A percentile compares a stretch with the other conserved stretches of the same genome.
These are phyloP conservation scores for Microcebus ravelobensis DNA, from an alignment of 2,113 vertebrate genomes.

Conservation along the genomic window DNA sequence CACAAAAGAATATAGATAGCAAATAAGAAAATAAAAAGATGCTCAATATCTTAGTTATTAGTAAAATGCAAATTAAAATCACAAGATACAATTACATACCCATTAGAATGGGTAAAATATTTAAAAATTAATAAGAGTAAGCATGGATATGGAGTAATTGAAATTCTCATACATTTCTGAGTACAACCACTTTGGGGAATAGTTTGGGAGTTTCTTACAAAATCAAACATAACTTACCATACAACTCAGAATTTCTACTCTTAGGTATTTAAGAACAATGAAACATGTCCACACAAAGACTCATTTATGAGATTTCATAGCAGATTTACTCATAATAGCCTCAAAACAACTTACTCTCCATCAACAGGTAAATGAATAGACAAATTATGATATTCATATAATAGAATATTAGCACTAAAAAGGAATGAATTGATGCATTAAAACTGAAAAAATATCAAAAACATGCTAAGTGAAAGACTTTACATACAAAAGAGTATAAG, in stretches of 20 bases:
- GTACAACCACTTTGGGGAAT: neutral
- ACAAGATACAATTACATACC: neutral
- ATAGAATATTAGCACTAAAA: neutral
- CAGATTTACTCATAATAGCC: neutral
- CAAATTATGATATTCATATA: neutral
- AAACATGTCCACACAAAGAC: neutral
- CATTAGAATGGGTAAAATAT: neutral
- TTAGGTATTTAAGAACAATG: neutral
- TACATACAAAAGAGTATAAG: neutral
- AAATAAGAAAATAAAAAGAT: neutral
- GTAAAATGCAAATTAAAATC: neutral
- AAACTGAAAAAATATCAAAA: neutral
- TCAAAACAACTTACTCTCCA: neutral
- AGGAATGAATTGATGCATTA: neutral
- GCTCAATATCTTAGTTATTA: neutral
- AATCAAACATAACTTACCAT: neutral
- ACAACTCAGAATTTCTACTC: neutral
- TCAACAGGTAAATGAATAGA: neutral
- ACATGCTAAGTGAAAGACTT: neutral
- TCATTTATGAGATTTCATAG: neutral
- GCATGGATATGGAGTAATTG: neutral
- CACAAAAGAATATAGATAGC: neutral
- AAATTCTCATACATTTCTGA: neutral
- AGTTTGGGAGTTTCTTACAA: neutral
- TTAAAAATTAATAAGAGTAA: neutral